phyloP scores from a whole-genome alignment of 2,797 vertebrate genomes.

The Hephaestus fuliginosus region DNA sequence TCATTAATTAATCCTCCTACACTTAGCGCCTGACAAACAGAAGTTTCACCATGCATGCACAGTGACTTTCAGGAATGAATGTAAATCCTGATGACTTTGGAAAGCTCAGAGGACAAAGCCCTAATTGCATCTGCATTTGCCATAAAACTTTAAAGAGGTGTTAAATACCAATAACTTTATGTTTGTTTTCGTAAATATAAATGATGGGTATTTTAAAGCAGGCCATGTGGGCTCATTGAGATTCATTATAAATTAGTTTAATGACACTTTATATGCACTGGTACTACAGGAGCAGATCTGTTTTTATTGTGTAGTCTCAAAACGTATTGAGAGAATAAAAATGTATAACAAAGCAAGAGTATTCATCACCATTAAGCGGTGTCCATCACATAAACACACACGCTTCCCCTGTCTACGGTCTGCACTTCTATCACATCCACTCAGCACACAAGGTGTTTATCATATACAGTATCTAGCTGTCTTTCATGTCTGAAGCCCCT shows the following conservation, averaged over 20 bases:
- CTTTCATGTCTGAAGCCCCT: constrained; percentile 45
- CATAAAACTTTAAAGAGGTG: constrained; percentile 66
- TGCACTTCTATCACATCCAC: constrained; percentile 13
- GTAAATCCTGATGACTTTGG: constrained; percentile 82
- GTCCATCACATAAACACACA: constrained; percentile 34
- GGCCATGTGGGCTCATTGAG: constrained; percentile 23
- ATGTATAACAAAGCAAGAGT: constrained; percentile 15
- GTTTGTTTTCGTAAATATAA: constrained; percentile 52
- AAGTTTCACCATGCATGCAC: constrained; percentile 69
- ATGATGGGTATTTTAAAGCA: constrained; percentile 28
- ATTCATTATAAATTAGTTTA: constrained; percentile 12
- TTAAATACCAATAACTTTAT: constrained; percentile 61
- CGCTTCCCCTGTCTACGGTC: constrained; percentile 13
- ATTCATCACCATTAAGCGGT: constrained; percentile 12
- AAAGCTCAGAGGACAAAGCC: constrained; percentile 72
- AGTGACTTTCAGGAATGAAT: constrained; percentile 75
- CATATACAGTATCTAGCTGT: constrained; percentile 24
- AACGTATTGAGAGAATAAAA: constrained; percentile 22
- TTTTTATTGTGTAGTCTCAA: constrained; percentile 4
- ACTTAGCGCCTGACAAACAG: constrained; percentile 76
- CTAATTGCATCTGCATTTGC: constrained; percentile 66
- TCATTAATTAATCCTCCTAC: constrained; percentile 82
- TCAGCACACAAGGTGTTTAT: constrained; percentile 35
- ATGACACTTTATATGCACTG: not conserved
- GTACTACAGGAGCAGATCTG: not conserved